Percentiles rank a stretch among this genome's conserved stretches.
phyloP scores from a whole-genome alignment of 2,888 invertebrate species.

The Tiphia femorata region DNA sequence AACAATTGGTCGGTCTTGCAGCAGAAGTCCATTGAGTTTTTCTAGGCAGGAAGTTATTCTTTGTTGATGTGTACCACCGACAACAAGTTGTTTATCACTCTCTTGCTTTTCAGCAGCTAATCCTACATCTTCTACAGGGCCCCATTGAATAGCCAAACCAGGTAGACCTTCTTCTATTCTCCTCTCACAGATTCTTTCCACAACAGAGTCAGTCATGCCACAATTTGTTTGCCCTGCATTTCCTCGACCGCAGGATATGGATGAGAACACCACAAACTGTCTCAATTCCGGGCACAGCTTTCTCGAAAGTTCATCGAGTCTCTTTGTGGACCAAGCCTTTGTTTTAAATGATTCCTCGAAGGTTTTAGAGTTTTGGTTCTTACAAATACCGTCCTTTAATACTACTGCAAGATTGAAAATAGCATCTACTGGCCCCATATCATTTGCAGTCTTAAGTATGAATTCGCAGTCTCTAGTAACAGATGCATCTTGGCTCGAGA shows the following conservation, averaged over 20 bases:
- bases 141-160: conserved; percentile 76
- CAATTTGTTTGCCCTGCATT: conserved; percentile 78
- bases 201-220: conserved; percentile 74
- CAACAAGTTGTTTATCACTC: conserved; percentile 77
- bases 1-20: conserved; percentile 75
- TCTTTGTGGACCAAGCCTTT: conserved; percentile 74
- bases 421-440: conserved; percentile 73
- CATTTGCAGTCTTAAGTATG: conserved; percentile 74
- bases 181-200: conserved; percentile 77
- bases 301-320: conserved; percentile 72
- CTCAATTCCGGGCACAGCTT: conserved; percentile 67
- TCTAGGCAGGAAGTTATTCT: conserved; percentile 85
- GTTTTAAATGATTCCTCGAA: conserved; percentile 72
- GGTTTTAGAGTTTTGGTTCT: conserved; percentile 70
- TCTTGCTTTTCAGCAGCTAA: conserved; percentile 83
- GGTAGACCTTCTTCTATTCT: conserved; percentile 68
- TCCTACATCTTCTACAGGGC: conserved; percentile 79
- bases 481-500: conserved; percentile 78
- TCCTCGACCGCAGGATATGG: conserved; percentile 76
- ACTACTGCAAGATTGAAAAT: conserved; percentile 78
- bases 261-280: conserved; percentile 77
- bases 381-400: conserved; percentile 71
- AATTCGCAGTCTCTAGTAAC: conserved; percentile 77
- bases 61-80: conserved; percentile 88
- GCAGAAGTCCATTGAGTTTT: conserved; percentile 81